Conservation (phyloP, 2,113 vertebrate genomes). For the Paracanthobrama guichenoti region DNA sequence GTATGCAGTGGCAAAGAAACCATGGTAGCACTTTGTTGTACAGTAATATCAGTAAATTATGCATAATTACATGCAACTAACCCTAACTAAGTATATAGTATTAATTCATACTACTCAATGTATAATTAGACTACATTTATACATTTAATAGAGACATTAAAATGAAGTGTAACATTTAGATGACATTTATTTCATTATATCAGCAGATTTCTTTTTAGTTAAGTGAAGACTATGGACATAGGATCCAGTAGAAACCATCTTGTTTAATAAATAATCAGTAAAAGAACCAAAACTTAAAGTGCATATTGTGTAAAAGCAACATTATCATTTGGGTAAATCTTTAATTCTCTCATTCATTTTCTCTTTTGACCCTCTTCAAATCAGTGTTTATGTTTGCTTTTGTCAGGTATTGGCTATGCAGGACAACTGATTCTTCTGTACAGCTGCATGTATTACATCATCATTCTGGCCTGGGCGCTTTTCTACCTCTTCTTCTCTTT, state of each 20-base stretch:
- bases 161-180: too few species aligned
- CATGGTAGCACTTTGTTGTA: too few species aligned
- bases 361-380: neutral
- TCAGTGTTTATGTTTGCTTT: constrained; percentile 16
- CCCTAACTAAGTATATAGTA: too few species aligned
- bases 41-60: too few species aligned
- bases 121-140: too few species aligned
- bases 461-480: constrained; percentile 88
- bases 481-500: constrained; percentile 91
- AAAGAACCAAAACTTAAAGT: constrained; percentile 11
- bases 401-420: constrained; percentile 86
- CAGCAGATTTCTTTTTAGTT: neutral
- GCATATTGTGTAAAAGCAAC: neutral
- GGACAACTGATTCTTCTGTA: constrained; percentile 84
- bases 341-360: neutral
- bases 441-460: constrained; percentile 83
- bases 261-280: constrained; percentile 22
- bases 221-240: neutral
- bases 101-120: too few species aligned
- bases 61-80: too few species aligned
- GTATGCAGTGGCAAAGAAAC: neutral
- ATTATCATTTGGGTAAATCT: neutral
- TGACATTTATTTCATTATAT: neutral
- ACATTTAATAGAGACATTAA: too few species aligned
- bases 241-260: neutral